phyloP scores from a whole-genome alignment of 2,797 vertebrate species.

The Chelonia mydas region DNA sequence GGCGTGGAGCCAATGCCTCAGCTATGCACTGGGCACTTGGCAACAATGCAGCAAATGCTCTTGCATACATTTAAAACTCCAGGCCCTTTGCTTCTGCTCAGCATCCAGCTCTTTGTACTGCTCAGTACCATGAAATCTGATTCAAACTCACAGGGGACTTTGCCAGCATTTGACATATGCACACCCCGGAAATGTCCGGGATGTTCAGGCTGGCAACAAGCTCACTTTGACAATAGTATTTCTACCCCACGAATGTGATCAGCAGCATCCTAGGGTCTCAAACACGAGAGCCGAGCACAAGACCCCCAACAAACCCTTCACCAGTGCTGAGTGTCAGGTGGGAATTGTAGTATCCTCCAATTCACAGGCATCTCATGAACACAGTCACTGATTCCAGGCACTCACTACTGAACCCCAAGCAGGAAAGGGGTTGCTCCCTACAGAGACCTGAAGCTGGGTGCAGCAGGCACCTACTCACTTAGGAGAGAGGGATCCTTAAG shows the following conservation, averaged over 20 bases:
- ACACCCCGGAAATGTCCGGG: background rate
- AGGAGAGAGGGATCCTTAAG: conserved; percentile 20
- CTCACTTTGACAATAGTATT: conserved; percentile 27
- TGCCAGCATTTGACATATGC: background rate
- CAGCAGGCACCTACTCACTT: conserved; percentile 48
- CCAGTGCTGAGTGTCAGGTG: background rate
- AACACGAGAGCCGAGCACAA: background rate
- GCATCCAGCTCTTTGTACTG: conserved; percentile 32
- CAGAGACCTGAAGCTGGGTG: conserved; percentile 7
- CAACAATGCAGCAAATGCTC: conserved; percentile 49
- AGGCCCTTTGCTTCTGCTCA: conserved; percentile 25
- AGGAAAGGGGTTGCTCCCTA: background rate
- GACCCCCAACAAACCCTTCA: background rate
- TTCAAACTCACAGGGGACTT: background rate
- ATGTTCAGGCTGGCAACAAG: background rate
- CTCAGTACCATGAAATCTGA: background rate
- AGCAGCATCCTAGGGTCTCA: background rate
- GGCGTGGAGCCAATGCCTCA: conserved; percentile 71
- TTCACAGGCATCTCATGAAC: background rate
- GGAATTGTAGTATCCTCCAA: background rate
- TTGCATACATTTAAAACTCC: conserved; percentile 55
- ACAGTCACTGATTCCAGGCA: background rate
- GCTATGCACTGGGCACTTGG: conserved; percentile 65
- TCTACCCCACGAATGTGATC: background rate
- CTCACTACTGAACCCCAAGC: background rate